Base-by-base conservation (phyloP, 2,113 vertebrate genomes). In the Mohoua ochrocephala region DNA sequence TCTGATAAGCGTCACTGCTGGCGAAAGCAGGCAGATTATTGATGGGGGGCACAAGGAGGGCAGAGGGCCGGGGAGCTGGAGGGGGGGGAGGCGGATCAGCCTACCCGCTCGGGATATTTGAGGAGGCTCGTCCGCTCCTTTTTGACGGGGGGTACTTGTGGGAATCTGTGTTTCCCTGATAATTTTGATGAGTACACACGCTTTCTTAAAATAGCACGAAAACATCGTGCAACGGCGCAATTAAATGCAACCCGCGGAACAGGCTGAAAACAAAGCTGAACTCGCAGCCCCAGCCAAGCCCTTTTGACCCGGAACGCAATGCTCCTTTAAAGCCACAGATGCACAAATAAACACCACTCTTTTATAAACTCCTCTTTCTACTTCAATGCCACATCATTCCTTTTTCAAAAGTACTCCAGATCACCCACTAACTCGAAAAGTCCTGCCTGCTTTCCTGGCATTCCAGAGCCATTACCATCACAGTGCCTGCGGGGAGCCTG, bases 401-500 rank as follows among this genome's bases (percentile, higher is more conserved):
- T 75, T 81, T 87, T 67, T 15, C 59, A 35, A 53, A 85, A 49
- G 33, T 53, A 23, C 26, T 67, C 39, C 13, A 35, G 11, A 39
- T 89, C 13, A 2, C 39, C 13, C 82, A 37, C 8, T 5, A 68
- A 75, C 15, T 76, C 52, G 33, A 44, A 88, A 63, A 63, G 42
- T 28, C 22, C 26, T 5, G 4, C 22, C 65, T 39, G 33, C 8
- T 71, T 64, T 84, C n/a, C 16, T 3, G 4, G 41, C 2, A 0
- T 12, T 19, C 35, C 42, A 64, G 49, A 73, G 45, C 28, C 0
- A 0, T 18, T 26, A 4, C 10, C 45, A 16, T 45, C 61, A n/a
- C 1, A 1, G 67, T 16, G 41, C 0, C 0, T 28, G 28, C 0
- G 0, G 27, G 31, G 20, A 93, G 35, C 39, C 52, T 1, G 2